Evolutionary conservation across 2,113 vertebrate genomes (phyloP), one percentile per base, ranked within the genome.

Genomic region (Serilophus lunatus): DNA sequence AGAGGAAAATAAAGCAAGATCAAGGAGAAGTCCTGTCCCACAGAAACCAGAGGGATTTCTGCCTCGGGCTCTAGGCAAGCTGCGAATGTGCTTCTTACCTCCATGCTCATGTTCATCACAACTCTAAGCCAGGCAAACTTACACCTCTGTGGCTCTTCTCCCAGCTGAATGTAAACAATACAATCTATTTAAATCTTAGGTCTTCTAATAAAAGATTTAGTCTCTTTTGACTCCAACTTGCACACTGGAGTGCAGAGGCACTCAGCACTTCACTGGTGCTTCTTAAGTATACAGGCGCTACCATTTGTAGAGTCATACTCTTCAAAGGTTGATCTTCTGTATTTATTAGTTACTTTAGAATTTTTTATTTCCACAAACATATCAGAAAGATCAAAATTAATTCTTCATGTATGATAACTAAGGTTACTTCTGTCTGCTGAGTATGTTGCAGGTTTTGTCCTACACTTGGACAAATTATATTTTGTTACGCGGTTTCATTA

Each of bases 1-100:
- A 78, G 35, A 86, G 42, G 33, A 88, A 84, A 91, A 86, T 40
- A 84, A 81, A 75, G 12, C 35, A 79, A 82, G 42, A 83, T 49
- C 45, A 26, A 56, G 38, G 49, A 33, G 29, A 91, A 81, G 38
- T 49, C 49, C 31, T 35, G 7, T n/a, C 16, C 28, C 17, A 19
- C n/a, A 50, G 29, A 90, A 56, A 88, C 20, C 35, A 42, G 36
- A 49, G 25, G 13, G 36, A 18, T 81, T 91, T 81, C 65, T 68
- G 15, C 12, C n/a, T 77, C 44, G n/a, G 25, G 12, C 38, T 92
- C 24, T 28, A 70, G 60, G 35, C 38, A 93, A 93, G 10, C 4
- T 25, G 29, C 18, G 38, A 85, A 70, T 59, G 40, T n/a, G 28
- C 10, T 81, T n/a, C 47, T 87, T 65, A 72, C 12, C 36, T 75